These are phyloP conservation scores for Spheniscus mendiculus DNA, from an alignment of 2,113 vertebrate species.

Conservation along the genomic window DNA sequence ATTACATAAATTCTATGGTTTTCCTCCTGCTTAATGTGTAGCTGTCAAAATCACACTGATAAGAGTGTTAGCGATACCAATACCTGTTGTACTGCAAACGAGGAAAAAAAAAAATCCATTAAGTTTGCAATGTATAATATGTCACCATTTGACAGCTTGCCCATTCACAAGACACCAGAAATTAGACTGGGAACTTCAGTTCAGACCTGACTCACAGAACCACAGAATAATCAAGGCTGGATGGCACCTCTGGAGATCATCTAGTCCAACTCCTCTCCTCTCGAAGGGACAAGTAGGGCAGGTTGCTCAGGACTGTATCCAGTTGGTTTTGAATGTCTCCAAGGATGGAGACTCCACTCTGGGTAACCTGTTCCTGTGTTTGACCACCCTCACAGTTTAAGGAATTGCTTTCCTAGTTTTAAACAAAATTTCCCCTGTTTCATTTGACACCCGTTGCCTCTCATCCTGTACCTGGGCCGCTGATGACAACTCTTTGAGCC, in stretches of 20 bases:
- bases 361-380: not conserved
- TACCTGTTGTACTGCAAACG: not conserved
- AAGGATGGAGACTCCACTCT: not conserved
- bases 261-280: not conserved
- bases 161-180: not conserved
- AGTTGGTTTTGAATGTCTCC: not conserved
- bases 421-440: not conserved
- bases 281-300: not conserved
- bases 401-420: not conserved
- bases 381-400: not conserved
- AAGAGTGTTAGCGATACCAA: not conserved
- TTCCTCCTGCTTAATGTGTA: not conserved
- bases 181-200: not conserved
- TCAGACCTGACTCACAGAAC: not conserved
- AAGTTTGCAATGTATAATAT: not conserved
- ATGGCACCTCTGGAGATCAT: not conserved
- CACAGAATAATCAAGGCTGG: not conserved
- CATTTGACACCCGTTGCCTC: not conserved
- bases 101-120: not conserved
- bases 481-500: not conserved
- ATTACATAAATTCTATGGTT: not conserved
- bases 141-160: not conserved
- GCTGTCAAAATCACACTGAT: not conserved
- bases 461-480: fast-evolving
- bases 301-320: not conserved